Evolutionary conservation across 1,140 invertebrate genomes (phyloP), one percentile per base, ranked within the genome.

Genomic region (Thrips palmi): DNA sequence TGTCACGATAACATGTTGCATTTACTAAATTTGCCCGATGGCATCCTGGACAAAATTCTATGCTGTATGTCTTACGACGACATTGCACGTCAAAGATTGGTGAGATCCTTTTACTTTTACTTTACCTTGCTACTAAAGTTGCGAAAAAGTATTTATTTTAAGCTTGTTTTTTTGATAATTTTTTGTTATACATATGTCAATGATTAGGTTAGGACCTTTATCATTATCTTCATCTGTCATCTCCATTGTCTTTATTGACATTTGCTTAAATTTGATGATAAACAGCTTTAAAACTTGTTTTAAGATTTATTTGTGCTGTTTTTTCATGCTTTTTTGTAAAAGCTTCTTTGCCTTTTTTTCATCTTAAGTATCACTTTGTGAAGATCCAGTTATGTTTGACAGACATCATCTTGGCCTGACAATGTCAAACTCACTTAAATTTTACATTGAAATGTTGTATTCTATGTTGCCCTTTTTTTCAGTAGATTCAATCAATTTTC

Each of bases 1-100:
- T n/a, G n/a, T n/a, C n/a, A n/a, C n/a, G n/a, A n/a, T n/a, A n/a
- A n/a, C n/a, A n/a, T n/a, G n/a, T n/a, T 57, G 40, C 45, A 56
- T 18, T 45, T 66, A 27, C 49, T 64, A 21, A 50, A 69, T 45
- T 58, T 87, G 23, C 81, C 83, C 20, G 71, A 79, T 47, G 68
- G 81, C 43, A 72, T 83, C 23, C 46, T 88, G 6, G 79, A 85
- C 50, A 71, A 77, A 33, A 77, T 88, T 45, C 60, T 87, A 21
- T 77, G 74, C 20, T 75, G 70, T 61, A 59, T 87, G 22, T 58
- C 68, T 1, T 88, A 76, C 53, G 81, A 87, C 57, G 77, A 85
- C 63, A 74, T 86, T 34, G 75, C 81, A 40, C 74, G 68, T 58
- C 68, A 72, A 50, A 68, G 82, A 64, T 55, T 78, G 50, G 83